Conservation (phyloP, 2,888 invertebrate species). For the Polydrusus tereticollis region DNA sequence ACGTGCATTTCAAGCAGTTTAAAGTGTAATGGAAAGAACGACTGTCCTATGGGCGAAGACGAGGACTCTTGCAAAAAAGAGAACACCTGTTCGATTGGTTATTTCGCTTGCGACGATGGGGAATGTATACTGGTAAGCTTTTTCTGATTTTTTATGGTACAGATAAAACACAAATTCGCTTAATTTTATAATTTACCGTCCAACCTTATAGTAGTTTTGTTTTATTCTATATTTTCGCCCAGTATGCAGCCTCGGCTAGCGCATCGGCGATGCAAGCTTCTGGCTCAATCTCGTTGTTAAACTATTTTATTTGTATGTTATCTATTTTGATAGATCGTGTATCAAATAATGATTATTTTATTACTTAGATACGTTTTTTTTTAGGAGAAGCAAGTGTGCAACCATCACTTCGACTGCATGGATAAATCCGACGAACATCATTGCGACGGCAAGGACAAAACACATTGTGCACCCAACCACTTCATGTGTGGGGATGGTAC, state of each 20-base stretch:
- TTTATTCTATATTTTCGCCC: no score
- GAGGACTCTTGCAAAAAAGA: constrained; percentile 61
- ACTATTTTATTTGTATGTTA: no score
- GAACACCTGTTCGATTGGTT: constrained; percentile 63
- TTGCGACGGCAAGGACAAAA: constrained; percentile 61
- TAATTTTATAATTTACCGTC: no score
- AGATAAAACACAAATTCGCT: not conserved
- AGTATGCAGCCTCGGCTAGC: no score
- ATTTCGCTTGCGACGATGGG: constrained; percentile 71
- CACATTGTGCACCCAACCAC: constrained; percentile 66
- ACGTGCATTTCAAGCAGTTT: constrained; percentile 64
- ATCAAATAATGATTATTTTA: no score
- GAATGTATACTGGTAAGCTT: constrained; percentile 54
- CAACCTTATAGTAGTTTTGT: no score
- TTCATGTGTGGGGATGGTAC: constrained; percentile 69
- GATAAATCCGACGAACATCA: constrained; percentile 73
- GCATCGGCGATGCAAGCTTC: no score
- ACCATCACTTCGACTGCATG: constrained; percentile 69
- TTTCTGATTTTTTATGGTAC: not conserved
- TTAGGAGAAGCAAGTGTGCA: constrained; percentile 66
- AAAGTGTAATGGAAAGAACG: constrained; percentile 62
- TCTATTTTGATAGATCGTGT: no score
- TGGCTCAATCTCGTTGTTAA: no score
- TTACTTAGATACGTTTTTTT: no score
- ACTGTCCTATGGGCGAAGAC: constrained; percentile 65